These are phyloP conservation scores for Catalaphyllia jardinei DNA, from an alignment of 64 coral and sea anemone species.

Conservation along the genomic window DNA sequence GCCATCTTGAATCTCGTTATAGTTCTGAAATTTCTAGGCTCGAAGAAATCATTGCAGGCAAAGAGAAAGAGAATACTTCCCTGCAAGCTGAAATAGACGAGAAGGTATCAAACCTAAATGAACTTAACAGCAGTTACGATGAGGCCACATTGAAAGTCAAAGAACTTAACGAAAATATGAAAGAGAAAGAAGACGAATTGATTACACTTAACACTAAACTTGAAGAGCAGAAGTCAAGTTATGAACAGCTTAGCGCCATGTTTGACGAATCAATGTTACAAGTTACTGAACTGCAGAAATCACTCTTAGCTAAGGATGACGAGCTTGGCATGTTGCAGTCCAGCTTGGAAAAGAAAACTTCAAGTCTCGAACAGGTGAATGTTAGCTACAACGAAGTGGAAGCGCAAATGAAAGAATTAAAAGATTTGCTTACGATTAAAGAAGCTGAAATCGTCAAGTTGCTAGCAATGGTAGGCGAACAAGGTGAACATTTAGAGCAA, in stretches of 20 bases:
- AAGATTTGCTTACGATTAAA: background rate
- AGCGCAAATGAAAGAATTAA: conserved; percentile 8
- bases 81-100: conserved; percentile 9
- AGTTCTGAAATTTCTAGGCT: conserved; percentile 5
- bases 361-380: background rate
- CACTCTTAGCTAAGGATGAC: background rate
- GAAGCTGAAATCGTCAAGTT: background rate
- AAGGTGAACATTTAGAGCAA: conserved; percentile 25
- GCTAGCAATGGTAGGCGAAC: background rate
- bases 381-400: background rate
- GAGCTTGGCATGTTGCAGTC: conserved; percentile 6
- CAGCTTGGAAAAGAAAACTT: background rate
- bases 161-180: background rate
- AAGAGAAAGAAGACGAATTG: conserved; percentile 16
- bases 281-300: conserved; percentile 3
- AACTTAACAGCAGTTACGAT: conserved; percentile 12
- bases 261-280: background rate
- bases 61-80: background rate
- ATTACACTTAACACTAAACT: background rate
- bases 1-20: conserved; percentile 2
- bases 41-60: background rate
- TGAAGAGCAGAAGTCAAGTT: background rate
- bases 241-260: background rate
- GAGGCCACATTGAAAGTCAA: conserved; percentile 10
- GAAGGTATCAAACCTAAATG: background rate